Evolutionary conservation across 1,140 invertebrate species (phyloP), one percentile per base, ranked within the genome.

Genomic region (Steinernema khuongi): DNA sequence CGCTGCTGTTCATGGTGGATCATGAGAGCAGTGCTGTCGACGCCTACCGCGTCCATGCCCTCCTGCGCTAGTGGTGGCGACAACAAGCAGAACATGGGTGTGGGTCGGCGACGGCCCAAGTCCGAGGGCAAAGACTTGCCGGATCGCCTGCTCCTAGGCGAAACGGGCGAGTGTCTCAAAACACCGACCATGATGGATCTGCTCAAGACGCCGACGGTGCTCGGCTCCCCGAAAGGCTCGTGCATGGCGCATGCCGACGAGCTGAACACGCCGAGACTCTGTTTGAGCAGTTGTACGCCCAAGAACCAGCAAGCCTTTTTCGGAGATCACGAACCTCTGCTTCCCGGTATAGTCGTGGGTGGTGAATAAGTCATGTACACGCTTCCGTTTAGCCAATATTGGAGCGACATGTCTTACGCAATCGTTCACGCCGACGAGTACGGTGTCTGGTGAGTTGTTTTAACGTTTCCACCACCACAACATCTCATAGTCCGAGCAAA

Each of bases 261-360:
- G 29, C 71, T 81, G 68, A 83, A 82, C 67, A 82, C 81, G 31
- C 81, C 81, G 14, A 28, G 75, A n/a, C 32, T 83, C 7, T 81
- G 77, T 71, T 74, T 83, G n/a, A 82, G 70, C 60, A 75, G 73
- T 29, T 69, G 71, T 28, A 82, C 80, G 17, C 80, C 81, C n/a
- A 83, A 82, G 67, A 78, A 76, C 72, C 68, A 73, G 26, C 83
- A 84, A 68, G 82, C 82, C 1, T 84, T 84, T 72, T 84, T 84
- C 68, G 83, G 83, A 0, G 83, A 85, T 30, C 79, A 84, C 70
- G 83, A 84, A 70, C 81, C 83, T 31, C 70, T 83, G 36, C 41
- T 83, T 18, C 81, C 81, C 32, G 80, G 81, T 83, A 50, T n/a
- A n/a, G n/a, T n/a, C n/a, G n/a, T n/a, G n/a, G n/a, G n/a, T n/a